Evolutionary conservation across 1,140 invertebrate species (phyloP), one percentile per base, ranked within the genome.

Genomic region (Procambarus clarkii): DNA sequence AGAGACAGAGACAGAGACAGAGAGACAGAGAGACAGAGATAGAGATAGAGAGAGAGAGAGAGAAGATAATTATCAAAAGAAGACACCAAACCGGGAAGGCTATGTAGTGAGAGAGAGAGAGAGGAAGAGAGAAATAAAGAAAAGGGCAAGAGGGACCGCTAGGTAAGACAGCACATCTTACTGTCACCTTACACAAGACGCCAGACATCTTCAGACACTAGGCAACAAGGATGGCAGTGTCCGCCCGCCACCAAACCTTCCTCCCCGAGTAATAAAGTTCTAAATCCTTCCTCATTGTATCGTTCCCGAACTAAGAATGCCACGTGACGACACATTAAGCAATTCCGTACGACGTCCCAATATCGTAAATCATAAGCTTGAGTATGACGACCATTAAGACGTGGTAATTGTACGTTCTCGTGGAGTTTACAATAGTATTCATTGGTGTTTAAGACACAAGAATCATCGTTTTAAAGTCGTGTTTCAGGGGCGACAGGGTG

Each of bases 1-100:
- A n/a, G n/a, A n/a, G n/a, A n/a, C n/a, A n/a, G n/a, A n/a, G n/a
- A n/a, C n/a, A n/a, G n/a, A n/a, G n/a, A n/a, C n/a, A n/a, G n/a
- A n/a, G n/a, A n/a, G n/a, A n/a, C n/a, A 48, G 76, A 48, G 76
- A n/a, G n/a, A n/a, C n/a, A n/a, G n/a, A n/a, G n/a, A n/a, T n/a
- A n/a, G n/a, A n/a, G n/a, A n/a, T n/a, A 44, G 76, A 77, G 45
- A 77, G 76, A 48, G 45, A 48, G 76, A 77, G 34, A 77, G 76
- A 48, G 45, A 34, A 7, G 21, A 9, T 2, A 5, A 44, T 24
- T 76, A 76, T 15, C 34, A 77, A 48, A 9, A 44, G 2, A 44
- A 9, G 15, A 34, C 9, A 48, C 15, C 9, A 48, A 18, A 18
- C 4, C 3, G 15, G 15, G 45, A 7, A 3, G 3, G 5, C 2